These are phyloP conservation scores for Lophura swinhoii DNA, from an alignment of 2,797 vertebrate species.

Conservation along the genomic window DNA sequence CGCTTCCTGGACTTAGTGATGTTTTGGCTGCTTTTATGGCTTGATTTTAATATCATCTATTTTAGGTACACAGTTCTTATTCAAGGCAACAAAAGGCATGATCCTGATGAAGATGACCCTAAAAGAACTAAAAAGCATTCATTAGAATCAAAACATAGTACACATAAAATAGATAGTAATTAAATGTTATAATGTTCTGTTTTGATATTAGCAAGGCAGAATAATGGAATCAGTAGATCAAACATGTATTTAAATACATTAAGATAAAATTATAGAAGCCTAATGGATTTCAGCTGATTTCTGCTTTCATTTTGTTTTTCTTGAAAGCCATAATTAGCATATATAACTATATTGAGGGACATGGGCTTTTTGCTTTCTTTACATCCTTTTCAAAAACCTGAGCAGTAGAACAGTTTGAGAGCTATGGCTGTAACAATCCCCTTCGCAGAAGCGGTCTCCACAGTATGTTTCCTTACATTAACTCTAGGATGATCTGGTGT, in stretches of 20 bases:
- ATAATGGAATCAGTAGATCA: background rate
- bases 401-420: background rate
- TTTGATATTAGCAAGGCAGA: background rate
- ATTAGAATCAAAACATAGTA: background rate
- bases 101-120: background rate
- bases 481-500: background rate
- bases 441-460: background rate
- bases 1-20: background rate
- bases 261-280: background rate
- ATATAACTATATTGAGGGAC: background rate
- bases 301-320: background rate
- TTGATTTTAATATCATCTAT: background rate
- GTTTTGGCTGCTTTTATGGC: background rate
- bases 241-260: conserved; percentile 16
- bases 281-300: background rate
- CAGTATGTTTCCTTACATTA: background rate
- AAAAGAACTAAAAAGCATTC: background rate
- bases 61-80: background rate
- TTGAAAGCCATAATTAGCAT: background rate
- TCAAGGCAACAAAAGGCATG: background rate
- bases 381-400: background rate
- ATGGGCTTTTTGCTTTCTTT: background rate
- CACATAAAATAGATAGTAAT: background rate
- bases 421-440: background rate
- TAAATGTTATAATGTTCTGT: background rate